These are phyloP conservation scores for Calycopis cecrops DNA, from an alignment of 1,140 invertebrate genomes.

Conservation along the genomic window DNA sequence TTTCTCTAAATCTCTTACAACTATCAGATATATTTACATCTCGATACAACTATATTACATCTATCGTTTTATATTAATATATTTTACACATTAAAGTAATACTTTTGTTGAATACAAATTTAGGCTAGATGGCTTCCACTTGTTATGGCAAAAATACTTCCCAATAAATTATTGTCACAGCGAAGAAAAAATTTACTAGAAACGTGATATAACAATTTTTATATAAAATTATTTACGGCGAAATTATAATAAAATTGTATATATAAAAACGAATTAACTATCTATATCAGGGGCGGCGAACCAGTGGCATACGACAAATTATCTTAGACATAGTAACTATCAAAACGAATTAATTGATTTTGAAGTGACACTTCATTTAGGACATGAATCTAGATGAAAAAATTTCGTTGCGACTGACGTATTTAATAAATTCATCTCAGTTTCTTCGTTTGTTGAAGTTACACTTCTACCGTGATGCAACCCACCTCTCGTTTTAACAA, in stretches of 20 bases:
- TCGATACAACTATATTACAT: not conserved
- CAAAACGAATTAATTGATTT: too few relatives aligned
- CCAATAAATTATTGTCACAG: constrained; percentile 48
- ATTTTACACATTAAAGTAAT: constrained; percentile 29
- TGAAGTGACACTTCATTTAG: too few relatives aligned
- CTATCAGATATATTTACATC: constrained; percentile 8
- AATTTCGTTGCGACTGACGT: too few relatives aligned
- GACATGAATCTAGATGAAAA: too few relatives aligned
- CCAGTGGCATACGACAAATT: too few relatives aligned
- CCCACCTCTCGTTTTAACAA: too few relatives aligned
- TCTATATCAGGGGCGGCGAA: not conserved
- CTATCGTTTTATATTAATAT: constrained; percentile 6
- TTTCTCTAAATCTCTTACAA: not conserved
- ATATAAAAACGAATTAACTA: constrained; percentile 5
- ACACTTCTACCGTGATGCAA: too few relatives aligned
- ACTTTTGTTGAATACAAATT: constrained; percentile 50
- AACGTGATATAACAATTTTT: constrained; percentile 22
- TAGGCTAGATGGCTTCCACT: constrained; percentile 23
- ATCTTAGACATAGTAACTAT: too few relatives aligned
- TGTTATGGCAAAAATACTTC: constrained; percentile 23
- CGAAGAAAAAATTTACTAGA: constrained; percentile 37
- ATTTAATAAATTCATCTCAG: too few relatives aligned
- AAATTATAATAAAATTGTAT: constrained; percentile 1
- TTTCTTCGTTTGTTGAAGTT: too few relatives aligned
- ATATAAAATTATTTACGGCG: constrained; percentile 12